A percentile compares a stretch with the other conserved stretches of the same genome.
Conservation (phyloP, 92 coral and sea anemone genomes). For the Palythoa grandis region DNA sequence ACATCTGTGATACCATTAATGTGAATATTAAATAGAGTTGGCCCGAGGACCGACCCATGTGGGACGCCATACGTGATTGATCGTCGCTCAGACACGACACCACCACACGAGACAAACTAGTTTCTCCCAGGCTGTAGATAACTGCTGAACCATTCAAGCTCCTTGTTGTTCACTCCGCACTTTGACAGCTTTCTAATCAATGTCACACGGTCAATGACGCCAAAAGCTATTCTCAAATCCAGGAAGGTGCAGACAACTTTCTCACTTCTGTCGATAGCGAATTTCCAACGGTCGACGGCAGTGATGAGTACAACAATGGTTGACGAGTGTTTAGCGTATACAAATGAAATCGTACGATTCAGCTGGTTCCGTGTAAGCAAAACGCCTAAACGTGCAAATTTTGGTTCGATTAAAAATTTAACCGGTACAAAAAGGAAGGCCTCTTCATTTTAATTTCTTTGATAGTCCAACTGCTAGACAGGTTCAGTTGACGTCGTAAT, state of each 20-base stretch:
- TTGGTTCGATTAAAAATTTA: no score
- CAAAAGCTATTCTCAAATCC: slow-evolving; percentile 57
- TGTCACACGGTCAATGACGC: slow-evolving; percentile 50
- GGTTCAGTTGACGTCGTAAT: no score
- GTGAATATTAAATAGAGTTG: slow-evolving; percentile 61
- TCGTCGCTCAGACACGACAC: slow-evolving; percentile 48
- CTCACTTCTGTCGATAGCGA: slow-evolving; percentile 52
- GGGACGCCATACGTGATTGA: slow-evolving; percentile 58
- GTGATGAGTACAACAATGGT: no score
- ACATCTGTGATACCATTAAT: slow-evolving; percentile 56
- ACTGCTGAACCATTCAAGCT: slow-evolving; percentile 63
- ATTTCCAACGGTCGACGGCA: slow-evolving; percentile 58
- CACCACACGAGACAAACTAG: slow-evolving; percentile 45
- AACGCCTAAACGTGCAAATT: no score
- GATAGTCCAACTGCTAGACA: no score
- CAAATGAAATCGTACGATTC: no score
- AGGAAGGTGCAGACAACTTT: slow-evolving; percentile 62
- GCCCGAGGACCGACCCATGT: slow-evolving; percentile 61
- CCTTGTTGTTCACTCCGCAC: slow-evolving; percentile 39
- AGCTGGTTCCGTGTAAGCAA: no score
- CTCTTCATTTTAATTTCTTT: no score
- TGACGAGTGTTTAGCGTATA: no score
- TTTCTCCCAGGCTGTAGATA: slow-evolving; percentile 39
- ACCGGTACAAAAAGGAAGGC: no score
- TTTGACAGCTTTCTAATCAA: slow-evolving; percentile 36